Base-by-base conservation (phyloP, 2,113 vertebrate species). In the Esox niger region DNA sequence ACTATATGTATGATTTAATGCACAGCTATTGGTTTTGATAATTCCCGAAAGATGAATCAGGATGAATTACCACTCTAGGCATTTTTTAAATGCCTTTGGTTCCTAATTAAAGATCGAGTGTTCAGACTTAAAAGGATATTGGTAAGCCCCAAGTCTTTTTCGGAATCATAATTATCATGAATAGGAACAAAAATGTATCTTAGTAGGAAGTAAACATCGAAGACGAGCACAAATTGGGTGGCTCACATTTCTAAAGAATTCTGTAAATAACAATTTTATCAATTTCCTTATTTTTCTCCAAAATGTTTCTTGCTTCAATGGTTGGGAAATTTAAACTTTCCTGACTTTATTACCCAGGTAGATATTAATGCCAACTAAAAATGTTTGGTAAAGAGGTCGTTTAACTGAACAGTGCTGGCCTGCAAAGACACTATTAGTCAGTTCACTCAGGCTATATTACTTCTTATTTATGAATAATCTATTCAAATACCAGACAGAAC, bases 281-380 rank as follows among this genome's bases (percentile, higher is more conserved):
- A 38, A 38, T 5, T 23, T 15, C 7, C 4, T 23, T 23, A 6
- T 52, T 52, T 21, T 21, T 23, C 47, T 52, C 47, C n/a, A 17
- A 17, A 52, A n/a, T 52, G n/a, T 52, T 17, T 21, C 47, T 52
- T 21, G n/a, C 47, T 52, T 52, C 6, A 52, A 21, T 52, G 47
- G 20, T 52, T 6, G 6, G 47, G 17, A 23, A 52, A 2, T 2
- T 9, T 52, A 21, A 71, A 57, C 54, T 77, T 69, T 30, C 29
- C 15, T 49, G 58, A 82, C 10, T 17, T 76, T 67, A 79, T 87
- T 75, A 78, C 25, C 35, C 15, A 43, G 47, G 33, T 35, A 58
- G 78, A 78, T 75, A 76, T 78, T 80, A 85, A 75, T 71, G 82
- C 75, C 64, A 63, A 71, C 76, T 79, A 71, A 80, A 73, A 76